Evolutionary conservation across 2,113 vertebrate species (phyloP).

Genomic region (Malurus elegans): DNA sequence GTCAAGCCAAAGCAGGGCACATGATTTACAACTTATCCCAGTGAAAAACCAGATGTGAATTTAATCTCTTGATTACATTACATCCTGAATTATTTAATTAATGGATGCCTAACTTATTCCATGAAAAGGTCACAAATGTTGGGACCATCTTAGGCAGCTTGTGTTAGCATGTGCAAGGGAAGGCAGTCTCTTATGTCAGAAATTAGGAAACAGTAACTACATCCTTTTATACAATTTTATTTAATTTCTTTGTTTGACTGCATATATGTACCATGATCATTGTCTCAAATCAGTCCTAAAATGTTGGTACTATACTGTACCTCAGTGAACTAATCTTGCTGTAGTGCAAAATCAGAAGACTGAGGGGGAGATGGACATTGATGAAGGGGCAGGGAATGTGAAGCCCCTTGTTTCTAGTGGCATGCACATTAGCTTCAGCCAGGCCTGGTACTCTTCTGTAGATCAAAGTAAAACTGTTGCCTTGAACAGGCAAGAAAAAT

Average conservation of each 20-base stretch:
- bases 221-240: not conserved
- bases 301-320: not conserved
- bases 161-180: not conserved
- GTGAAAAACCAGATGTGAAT: conserved; percentile 59
- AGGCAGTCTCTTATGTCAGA: not conserved
- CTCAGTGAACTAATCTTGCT: not conserved
- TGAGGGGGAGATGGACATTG: not conserved
- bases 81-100: conserved; percentile 65
- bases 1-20: conserved; percentile 35
- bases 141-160: not conserved
- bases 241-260: not conserved
- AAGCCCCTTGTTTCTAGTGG: conserved; percentile 11
- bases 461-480: conserved; percentile 56
- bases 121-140: conserved; percentile 49
- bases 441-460: conserved; percentile 43
- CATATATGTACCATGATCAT: not conserved
- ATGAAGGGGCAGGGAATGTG: conserved; percentile 2
- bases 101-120: conserved; percentile 57
- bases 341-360: not conserved
- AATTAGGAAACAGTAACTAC: not conserved
- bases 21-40: conserved; percentile 55
- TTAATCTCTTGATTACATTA: conserved; percentile 69
- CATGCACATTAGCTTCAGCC: not conserved
- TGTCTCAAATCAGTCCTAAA: not conserved
- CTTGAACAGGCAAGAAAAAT: conserved; percentile 61